A percentile compares a stretch with the other conserved stretches of the same genome.
These are phyloP conservation scores for Scophthalmus maximus DNA, from an alignment of 2,113 vertebrate species.

Conservation along the genomic window DNA sequence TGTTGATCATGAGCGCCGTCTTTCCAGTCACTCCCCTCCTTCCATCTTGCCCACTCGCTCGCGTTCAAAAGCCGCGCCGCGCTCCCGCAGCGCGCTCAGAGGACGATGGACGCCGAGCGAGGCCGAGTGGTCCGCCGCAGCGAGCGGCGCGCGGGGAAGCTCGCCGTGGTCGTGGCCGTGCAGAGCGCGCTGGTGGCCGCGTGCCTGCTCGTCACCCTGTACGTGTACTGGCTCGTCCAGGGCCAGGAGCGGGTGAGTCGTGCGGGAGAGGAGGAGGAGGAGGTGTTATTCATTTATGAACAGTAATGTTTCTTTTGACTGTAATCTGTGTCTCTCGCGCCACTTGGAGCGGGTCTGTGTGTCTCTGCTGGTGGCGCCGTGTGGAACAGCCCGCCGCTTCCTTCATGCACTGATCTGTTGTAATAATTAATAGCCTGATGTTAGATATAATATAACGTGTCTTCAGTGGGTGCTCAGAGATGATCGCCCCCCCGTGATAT, in stretches of 20 bases:
- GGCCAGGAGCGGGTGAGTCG: constrained; percentile 13
- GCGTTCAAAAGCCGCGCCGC: constrained; percentile 25
- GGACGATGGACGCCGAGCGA: constrained; percentile 50
- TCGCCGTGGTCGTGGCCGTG: constrained; percentile 44
- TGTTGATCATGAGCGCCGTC: no score
- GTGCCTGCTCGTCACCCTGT: constrained; percentile 52
- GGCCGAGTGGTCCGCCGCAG: not conserved
- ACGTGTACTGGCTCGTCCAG: constrained; percentile 20
- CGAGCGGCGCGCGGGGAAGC: constrained; percentile 1
- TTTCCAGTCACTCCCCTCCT: constrained; percentile 58
- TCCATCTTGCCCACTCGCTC: not conserved
- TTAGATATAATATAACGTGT: no score
- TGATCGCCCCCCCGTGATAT: no score
- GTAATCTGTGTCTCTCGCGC: no score
- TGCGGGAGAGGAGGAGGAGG: not conserved
- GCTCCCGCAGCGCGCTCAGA: constrained; percentile 15
- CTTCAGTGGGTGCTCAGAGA: no score
- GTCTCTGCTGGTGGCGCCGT: no score
- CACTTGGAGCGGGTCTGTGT: no score
- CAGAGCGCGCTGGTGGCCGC: constrained; percentile 62
- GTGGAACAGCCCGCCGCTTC: no score
- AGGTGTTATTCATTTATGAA: not conserved
- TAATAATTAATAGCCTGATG: no score
- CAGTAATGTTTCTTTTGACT: no score
- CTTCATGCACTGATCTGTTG: no score